Evolutionary conservation across 2,888 invertebrate genomes (phyloP), one percentile per base, ranked within the genome.

Genomic region (Pardosa pseudoannulata): DNA sequence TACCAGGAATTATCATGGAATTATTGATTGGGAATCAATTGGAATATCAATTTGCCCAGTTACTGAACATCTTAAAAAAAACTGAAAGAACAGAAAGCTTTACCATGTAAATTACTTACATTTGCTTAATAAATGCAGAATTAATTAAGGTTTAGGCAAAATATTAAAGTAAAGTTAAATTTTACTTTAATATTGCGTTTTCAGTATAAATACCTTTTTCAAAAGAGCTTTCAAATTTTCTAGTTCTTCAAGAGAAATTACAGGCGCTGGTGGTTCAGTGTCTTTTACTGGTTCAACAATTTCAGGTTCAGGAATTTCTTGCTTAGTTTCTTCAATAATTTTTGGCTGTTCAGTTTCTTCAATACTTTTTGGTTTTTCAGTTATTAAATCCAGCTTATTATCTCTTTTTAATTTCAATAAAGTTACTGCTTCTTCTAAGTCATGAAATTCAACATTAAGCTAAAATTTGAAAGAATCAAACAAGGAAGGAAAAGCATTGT

Each of bases 401-500:
- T 89, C 88, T 29, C 89, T 90, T 50, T 90, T 90, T 88, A 91
- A 91, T 88, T 91, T 91, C 7, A 92, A 90, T 19, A 92, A 86
- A 50, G 91, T 90, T 36, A 92, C 76, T 0, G 92, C 92, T 85
- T 92, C 92, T 88, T 92, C 91, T 23, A 92, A 90, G 89, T 92
- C 92, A 56, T 72, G 62, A 41, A 87, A 78, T 56, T 78, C 62
- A 11, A 81, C 29, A 29, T 68, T 31, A 32, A 32, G 65, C 65
- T 67, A 7, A 16, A 31, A 67, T 32, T 6, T 1, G 7, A 67
- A 67, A 31, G n/a, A 67, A 32, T n/a, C n/a, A n/a, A n/a, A n/a
- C n/a, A n/a, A n/a, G n/a, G n/a, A n/a, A n/a, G n/a, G n/a, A n/a
- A n/a, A n/a, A n/a, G n/a, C n/a, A n/a, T n/a, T n/a, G n/a, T n/a